A percentile compares a stretch with the other conserved stretches of the same genome.
Conservation (phyloP, 2,888 invertebrate species). For the Dynastes hyllus region DNA sequence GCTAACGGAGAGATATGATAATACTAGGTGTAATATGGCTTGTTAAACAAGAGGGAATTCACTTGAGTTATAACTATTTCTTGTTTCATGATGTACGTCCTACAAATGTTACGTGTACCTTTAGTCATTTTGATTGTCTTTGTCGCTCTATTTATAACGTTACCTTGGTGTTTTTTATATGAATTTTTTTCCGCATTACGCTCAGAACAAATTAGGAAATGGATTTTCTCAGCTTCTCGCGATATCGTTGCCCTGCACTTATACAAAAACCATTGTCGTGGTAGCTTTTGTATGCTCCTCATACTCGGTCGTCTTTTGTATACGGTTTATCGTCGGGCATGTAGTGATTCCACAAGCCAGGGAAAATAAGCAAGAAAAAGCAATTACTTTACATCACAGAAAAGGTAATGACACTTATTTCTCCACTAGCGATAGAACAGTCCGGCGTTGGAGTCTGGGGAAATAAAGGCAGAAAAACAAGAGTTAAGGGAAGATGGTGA, state of each 20-base stretch:
- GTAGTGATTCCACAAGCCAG: constrained; percentile 21
- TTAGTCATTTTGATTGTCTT: too few relatives aligned
- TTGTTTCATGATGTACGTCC: neutral
- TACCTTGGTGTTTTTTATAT: neutral
- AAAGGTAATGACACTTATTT: constrained; percentile 32
- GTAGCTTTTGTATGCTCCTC: neutral
- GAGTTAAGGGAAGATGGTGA: neutral
- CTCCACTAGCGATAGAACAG: neutral
- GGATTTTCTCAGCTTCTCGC: too few relatives aligned
- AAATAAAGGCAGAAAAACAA: constrained; percentile 5
- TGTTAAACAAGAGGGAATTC: neutral
- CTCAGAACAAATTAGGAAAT: neutral
- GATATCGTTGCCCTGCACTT: neutral
- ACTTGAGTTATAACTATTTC: neutral
- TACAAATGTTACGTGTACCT: too few relatives aligned
- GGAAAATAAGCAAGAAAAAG: constrained; percentile 44
- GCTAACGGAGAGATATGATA: neutral
- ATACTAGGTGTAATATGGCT: constrained; percentile 1
- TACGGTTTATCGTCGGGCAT: neutral
- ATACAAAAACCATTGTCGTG: neutral
- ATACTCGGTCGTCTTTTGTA: neutral
- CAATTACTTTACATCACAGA: constrained; percentile 40
- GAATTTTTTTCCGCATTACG: neutral
- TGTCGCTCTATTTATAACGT: neutral
- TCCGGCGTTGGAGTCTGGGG: neutral